These are phyloP conservation scores for Yponomeuta sedellus DNA, from an alignment of 2,888 invertebrate species.

Conservation along the genomic window DNA sequence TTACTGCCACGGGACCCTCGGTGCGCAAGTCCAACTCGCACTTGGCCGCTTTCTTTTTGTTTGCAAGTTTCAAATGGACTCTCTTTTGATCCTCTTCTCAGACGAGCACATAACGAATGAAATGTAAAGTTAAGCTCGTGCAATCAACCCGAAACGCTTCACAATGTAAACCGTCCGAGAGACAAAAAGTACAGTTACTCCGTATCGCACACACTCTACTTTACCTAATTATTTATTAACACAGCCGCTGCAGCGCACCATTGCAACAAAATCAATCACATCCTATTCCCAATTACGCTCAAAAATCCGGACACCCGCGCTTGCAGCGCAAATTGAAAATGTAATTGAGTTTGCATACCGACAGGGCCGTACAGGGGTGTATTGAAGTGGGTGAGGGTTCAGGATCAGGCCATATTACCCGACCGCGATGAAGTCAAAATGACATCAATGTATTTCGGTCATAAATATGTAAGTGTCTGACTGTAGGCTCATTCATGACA, in stretches of 20 bases:
- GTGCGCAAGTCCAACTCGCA: no score
- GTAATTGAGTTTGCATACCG: constrained; percentile 49
- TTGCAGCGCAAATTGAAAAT: constrained; percentile 40
- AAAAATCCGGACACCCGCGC: constrained; percentile 29
- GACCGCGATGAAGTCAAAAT: no score
- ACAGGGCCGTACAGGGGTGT: constrained; percentile 18
- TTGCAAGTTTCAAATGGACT: no score
- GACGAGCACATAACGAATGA: no score
- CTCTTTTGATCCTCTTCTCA: no score
- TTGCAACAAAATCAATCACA: constrained; percentile 30
- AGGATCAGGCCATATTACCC: no score
- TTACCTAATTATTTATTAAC: constrained; percentile 3
- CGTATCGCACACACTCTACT: neutral
- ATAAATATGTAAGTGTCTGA: no score
- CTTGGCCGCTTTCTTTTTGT: no score
- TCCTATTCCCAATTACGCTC: constrained; percentile 28
- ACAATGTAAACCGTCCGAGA: neutral
- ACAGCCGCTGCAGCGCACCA: neutral
- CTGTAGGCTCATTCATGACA: no score
- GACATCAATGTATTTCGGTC: no score
- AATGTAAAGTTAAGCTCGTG: no score
- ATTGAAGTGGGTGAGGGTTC: neutral
- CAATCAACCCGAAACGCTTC: neutral
- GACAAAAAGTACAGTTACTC: neutral
- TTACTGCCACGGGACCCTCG: no score